A percentile compares a stretch with the other conserved stretches of the same genome.
Conservation (phyloP, 2,113 vertebrate species). For the Gallinago undulata region DNA sequence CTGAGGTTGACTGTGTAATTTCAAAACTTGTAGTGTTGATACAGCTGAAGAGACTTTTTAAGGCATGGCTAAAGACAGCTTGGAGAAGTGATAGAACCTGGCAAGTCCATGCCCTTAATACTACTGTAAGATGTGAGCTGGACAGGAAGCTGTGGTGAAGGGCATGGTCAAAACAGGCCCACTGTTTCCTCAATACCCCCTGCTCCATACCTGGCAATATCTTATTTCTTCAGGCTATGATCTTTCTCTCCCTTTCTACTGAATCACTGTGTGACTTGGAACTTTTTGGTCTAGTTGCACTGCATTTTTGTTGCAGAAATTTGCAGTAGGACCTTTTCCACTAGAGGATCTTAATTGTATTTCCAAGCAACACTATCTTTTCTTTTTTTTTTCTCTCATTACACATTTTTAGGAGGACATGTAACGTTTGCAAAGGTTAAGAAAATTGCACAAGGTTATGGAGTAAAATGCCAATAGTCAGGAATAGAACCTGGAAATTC, state of each 20-base stretch:
- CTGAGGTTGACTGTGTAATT: background rate
- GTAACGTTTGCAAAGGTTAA: background rate
- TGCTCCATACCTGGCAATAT: fast-evolving
- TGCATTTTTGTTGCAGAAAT: background rate
- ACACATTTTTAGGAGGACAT: background rate
- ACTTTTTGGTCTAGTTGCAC: background rate
- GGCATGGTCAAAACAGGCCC: background rate
- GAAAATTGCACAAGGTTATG: background rate
- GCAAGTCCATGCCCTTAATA: background rate
- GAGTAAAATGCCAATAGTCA: background rate
- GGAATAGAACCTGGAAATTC: background rate
- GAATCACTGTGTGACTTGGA: background rate
- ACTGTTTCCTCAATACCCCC: fast-evolving
- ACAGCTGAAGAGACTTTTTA: background rate
- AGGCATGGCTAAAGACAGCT: background rate
- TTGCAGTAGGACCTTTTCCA: background rate
- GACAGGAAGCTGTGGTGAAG: background rate
- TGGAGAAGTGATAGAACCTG: background rate
- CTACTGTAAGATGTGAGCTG: background rate
- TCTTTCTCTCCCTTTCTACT: background rate
- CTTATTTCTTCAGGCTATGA: background rate
- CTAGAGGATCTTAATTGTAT: background rate
- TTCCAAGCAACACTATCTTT: background rate
- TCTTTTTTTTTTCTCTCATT: background rate
- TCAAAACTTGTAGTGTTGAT: background rate